These are phyloP conservation scores for Anser cygnoides DNA, from an alignment of 2,113 vertebrate species.

Conservation along the genomic window DNA sequence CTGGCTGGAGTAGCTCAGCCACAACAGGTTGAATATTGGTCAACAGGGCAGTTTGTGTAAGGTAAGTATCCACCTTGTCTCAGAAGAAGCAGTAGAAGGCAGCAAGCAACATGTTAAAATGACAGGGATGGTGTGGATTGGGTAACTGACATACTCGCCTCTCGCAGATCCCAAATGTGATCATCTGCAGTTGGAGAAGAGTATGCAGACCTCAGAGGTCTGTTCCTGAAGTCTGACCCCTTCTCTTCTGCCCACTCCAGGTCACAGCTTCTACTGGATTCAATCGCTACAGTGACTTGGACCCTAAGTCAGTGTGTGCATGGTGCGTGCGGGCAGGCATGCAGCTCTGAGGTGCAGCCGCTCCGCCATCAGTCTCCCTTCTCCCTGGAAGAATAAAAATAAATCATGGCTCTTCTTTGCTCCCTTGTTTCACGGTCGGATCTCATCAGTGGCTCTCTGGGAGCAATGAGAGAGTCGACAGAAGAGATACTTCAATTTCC, in stretches of 20 bases:
- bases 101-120: neutral
- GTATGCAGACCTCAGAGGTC: neutral
- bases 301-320: too few species aligned
- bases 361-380: neutral
- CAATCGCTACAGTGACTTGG: accelerated
- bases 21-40: neutral
- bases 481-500: slow-evolving; percentile 56
- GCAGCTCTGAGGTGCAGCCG: neutral
- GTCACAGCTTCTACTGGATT: neutral
- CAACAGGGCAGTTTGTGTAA: neutral
- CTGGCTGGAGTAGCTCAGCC: neutral
- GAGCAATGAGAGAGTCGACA: slow-evolving; percentile 13
- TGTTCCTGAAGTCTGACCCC: neutral
- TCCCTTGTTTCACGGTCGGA: neutral
- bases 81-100: slow-evolving; percentile 5
- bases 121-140: neutral
- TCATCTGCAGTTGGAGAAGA: neutral
- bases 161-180: neutral
- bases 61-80: neutral
- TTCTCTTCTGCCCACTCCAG: neutral
- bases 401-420: slow-evolving; percentile 21
- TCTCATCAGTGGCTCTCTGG: slow-evolving; percentile 48
- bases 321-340: neutral
- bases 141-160: neutral
- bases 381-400: neutral